A percentile compares a stretch with the other conserved stretches of the same genome.
Conservation (phyloP, 2,797 vertebrate species). For the Scleropages formosus region DNA sequence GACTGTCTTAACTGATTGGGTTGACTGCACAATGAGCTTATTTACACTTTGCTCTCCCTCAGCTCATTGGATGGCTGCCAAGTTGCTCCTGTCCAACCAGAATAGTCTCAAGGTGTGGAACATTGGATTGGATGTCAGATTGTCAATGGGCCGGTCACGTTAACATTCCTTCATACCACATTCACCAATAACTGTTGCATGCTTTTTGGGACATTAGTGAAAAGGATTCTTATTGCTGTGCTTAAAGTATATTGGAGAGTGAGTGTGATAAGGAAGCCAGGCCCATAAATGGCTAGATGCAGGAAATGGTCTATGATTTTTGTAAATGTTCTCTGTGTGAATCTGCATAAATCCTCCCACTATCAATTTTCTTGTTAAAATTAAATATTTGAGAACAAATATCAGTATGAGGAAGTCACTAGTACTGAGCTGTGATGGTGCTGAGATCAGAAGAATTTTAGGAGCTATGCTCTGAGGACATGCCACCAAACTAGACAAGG, state of each 20-base stretch:
- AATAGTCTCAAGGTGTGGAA: constrained; percentile 23
- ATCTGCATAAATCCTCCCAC: too few relatives aligned
- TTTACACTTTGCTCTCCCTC: background rate
- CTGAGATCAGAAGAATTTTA: too few relatives aligned
- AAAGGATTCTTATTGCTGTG: too few relatives aligned
- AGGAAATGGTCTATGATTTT: constrained; percentile 11
- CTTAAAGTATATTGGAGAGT: too few relatives aligned
- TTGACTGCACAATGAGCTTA: background rate
- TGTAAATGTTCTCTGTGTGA: too few relatives aligned
- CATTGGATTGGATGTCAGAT: constrained; percentile 18
- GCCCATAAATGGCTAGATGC: background rate
- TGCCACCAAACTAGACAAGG: too few relatives aligned
- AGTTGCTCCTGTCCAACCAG: constrained; percentile 21
- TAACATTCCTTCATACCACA: background rate
- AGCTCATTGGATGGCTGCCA: constrained; percentile 1
- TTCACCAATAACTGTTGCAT: constrained; percentile 1
- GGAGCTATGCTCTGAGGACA: too few relatives aligned
- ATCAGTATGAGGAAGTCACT: too few relatives aligned
- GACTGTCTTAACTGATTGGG: background rate
- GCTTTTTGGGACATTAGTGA: constrained; percentile 22
- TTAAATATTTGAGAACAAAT: too few relatives aligned
- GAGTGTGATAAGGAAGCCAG: too few relatives aligned
- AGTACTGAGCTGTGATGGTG: too few relatives aligned
- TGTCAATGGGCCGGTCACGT: constrained; percentile 21
- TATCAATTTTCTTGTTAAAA: too few relatives aligned